Base-by-base conservation (phyloP, 1,140 invertebrate species). In the Rhagoletis pomonella region DNA sequence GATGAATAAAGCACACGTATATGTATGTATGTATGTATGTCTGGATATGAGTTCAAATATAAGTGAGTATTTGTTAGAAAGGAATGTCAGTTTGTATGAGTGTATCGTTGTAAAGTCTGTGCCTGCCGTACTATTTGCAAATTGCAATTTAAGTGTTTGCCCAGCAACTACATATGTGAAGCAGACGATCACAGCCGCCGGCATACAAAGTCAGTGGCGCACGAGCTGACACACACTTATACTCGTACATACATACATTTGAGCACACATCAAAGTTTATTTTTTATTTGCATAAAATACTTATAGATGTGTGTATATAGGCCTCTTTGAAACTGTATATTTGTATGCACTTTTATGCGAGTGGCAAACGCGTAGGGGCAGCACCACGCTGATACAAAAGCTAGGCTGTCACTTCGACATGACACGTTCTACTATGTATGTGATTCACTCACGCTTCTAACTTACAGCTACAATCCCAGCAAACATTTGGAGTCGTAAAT, bases 71-170 rank as follows among this genome's bases (percentile, higher is more conserved):
- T 29, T 29, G 29, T 29, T 29, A 5, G 64, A n/a, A 14, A 5
- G 29, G 64, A 19, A 39, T 39, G 44, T 6, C 12, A 17, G 73
- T 77, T 39, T 5, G 9, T 81, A 44, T 7, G 12, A 47, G 42
- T 50, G 73, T n/a, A 29, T 81, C n/a, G 73, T 10, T n/a, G 39
- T 4, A 73, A 73, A 67, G 14, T 44, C n/a, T 55, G 47, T 55
- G 73, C 17, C 55, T 81, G 9, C 47, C 10, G 73, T 81, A 55
- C 73, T 81, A 81, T 81, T 81, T 81, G 73, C 73, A 81, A 81
- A 81, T 81, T 55, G 73, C 73, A 81, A 55, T 81, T 81, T 55
- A 81, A 81, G 73, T 81, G 73, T 81, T 81, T 81, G 73, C 73
- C 47, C 47, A 81, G 73, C 47, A 29, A 55, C 39, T 29, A 29